Conservation (phyloP, 37 sponge, comb jelly and placozoan species). For the Agelas oroides region DNA sequence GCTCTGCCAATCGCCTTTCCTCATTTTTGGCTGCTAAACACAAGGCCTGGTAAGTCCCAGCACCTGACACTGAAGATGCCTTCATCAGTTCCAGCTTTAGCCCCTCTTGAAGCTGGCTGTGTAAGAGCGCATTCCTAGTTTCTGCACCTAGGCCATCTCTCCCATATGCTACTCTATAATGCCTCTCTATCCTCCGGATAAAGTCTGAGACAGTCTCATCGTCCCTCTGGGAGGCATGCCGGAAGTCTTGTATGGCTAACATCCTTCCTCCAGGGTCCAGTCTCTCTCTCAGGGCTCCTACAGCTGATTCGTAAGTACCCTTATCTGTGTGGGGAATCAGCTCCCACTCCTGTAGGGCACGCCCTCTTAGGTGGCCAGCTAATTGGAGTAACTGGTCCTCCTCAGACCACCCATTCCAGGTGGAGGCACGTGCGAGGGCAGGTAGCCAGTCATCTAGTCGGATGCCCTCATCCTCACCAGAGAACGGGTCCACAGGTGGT, state of each 20-base stretch:
- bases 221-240: slow-evolving; percentile 32
- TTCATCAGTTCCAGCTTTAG: not conserved
- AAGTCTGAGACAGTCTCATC: slow-evolving; percentile 43
- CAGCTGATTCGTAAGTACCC: not conserved
- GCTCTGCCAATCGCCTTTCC: slow-evolving; percentile 6
- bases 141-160: not conserved
- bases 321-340: slow-evolving; percentile 4
- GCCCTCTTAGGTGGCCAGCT: slow-evolving; percentile 62
- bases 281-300: slow-evolving; percentile 11
- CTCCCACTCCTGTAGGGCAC: slow-evolving; percentile 68
- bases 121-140: not conserved
- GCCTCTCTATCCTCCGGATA: slow-evolving; percentile 8
- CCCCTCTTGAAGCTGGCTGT: slow-evolving; percentile 25
- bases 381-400: slow-evolving; percentile 61
- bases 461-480: slow-evolving; percentile 49
- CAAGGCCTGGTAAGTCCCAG: not conserved
- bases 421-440: slow-evolving; percentile 18
- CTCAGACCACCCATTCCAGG: slow-evolving; percentile 58
- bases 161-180: too few relatives aligned
- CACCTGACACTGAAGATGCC: not conserved
- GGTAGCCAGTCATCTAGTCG: slow-evolving; percentile 64
- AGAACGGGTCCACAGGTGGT: slow-evolving; percentile 54
- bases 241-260: slow-evolving; percentile 55
- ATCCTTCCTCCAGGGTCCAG: slow-evolving; percentile 37
- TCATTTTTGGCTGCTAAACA: slow-evolving; percentile 13